Evolutionary conservation across 2,797 vertebrate genomes (phyloP).

Genomic region (Xiphorhynchus erythropygius): DNA sequence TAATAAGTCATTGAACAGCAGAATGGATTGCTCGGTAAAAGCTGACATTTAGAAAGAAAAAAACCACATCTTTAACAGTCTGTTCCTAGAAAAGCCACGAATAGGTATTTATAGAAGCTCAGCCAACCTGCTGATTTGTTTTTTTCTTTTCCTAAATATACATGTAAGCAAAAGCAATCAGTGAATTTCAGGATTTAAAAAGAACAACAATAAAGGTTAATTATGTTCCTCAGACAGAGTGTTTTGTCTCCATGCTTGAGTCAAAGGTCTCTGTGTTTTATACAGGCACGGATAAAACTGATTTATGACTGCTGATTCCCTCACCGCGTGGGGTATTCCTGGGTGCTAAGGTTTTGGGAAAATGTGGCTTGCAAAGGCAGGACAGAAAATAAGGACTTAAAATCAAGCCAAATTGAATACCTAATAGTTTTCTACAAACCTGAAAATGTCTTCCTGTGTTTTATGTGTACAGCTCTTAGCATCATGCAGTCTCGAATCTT

Average conservation of each 20-base stretch:
- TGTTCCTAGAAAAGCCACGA: neutral
- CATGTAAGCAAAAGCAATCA: neutral
- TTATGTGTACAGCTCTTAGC: neutral
- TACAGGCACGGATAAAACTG: neutral
- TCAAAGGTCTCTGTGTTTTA: slow-evolving; percentile 14
- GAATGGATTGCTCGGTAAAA: neutral
- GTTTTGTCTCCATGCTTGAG: neutral
- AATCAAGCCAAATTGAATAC: neutral
- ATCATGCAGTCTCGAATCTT: neutral
- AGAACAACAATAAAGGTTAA: neutral
- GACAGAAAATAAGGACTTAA: neutral
- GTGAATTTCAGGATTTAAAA: neutral
- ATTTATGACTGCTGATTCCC: neutral
- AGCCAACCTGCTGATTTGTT: neutral
- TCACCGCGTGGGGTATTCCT: neutral
- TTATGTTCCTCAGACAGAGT: neutral
- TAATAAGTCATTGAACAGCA: neutral
- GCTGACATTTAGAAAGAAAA: slow-evolving; percentile 1
- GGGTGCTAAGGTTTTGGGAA: neutral
- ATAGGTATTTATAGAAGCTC: neutral
- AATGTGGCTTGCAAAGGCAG: neutral
- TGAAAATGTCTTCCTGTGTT: neutral
- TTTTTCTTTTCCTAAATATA: neutral
- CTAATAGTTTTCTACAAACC: neutral
- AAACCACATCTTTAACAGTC: neutral